Base-by-base conservation (phyloP, 2,888 invertebrate species). In the Cerastis rubricosa region DNA sequence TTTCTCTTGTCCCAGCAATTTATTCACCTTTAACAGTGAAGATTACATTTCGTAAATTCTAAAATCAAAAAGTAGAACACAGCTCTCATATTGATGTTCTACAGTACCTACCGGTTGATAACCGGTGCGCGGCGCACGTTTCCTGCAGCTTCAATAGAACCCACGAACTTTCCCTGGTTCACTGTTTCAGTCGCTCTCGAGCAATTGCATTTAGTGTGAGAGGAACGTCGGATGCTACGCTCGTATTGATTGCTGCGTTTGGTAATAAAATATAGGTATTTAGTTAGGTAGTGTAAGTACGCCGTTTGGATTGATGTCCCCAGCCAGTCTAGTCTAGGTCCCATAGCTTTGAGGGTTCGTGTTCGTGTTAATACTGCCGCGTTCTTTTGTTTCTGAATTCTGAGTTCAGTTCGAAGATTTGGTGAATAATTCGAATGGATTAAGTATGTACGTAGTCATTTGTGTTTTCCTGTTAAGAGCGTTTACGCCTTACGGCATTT, bases 221-320 rank as follows among this genome's bases (percentile, higher is more conserved):
- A 43, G 69, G 40, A 49, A 69, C n/a, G 45, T 19, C 5, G 1
- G 47, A 64, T 47, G 9, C 63, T n/a, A 63, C 14, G 22, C 29
- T 68, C 19, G 17, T 67, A 63, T 76, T 63, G 76, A 76, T 77
- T 65, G 47, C 14, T 67, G 45, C 64, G 25, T 45, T n/a, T 47
- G 5, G 54, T 19, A 22, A 45, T 51, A 14, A 25, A 47, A 29
- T 61, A 22, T 65, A 40, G 22, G 11, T 63, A 1, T 9, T 69
- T 6, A 25, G 19, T 12, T 43, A 25, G 43, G 11, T 64, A 11
- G 4, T 51, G 5, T 43, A 54, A 25, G 35, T 12, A 25, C 40
- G 63, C 49, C 65, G 6, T 17, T 22, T 25, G 17, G 5, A 73
- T 76, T 57, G 57, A 75, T 65, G 43, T 68, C 76, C 22, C 51